Base-by-base conservation (phyloP, 2,113 vertebrate genomes). In the Alethe castanea region DNA sequence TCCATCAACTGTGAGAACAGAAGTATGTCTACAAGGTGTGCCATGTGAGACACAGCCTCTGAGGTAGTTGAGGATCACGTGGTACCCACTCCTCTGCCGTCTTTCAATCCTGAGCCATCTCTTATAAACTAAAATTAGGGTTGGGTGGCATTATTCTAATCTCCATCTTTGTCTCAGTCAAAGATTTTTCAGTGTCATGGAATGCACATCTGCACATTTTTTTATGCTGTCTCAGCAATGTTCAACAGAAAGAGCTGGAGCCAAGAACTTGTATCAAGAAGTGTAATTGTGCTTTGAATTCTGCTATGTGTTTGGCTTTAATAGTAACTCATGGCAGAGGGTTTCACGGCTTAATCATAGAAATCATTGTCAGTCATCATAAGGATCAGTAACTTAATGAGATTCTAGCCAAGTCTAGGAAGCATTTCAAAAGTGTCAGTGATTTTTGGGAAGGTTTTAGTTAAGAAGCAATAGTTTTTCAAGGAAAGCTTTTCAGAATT, bases 351-450 rank as follows among this genome's bases (percentile, higher is more conserved):
- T 86, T 83, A 88, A 95, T 93, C 71, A 90, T 4, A 90, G 79
- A 90, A 86, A 44, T 83, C 47, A 19, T 57, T 94, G 82, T 94
- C 92, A 94, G 76, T 73, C 76, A 83, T 92, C 76, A 47, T 6
- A 35, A 93, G 88, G 82, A 93, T 88, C 80, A 84, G 67, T 48
- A 88, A 81, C 54, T 93, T 88, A 92, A 88, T 81, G 67, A 92
- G 29, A 88, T 70, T 81, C 33, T 33, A 65, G 66, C 44, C 81
- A 91, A 93, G 61, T 62, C 92, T 81, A 82, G 85, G 87, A 95
- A 96, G 35, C 50, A 69, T 87, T 94, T 82, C 3, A 88, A 78
- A 88, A 66, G 23, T 62, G n/a, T 82, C 82, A 52, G 76, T 86
- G 82, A 83, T 73, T 93, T 90, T 90, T 25, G 23, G 38, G 64